A percentile compares a stretch with the other conserved stretches of the same genome.
Evolutionary conservation across 1,140 invertebrate species (phyloP).

Genomic region (Heliconius hewitsoni): DNA sequence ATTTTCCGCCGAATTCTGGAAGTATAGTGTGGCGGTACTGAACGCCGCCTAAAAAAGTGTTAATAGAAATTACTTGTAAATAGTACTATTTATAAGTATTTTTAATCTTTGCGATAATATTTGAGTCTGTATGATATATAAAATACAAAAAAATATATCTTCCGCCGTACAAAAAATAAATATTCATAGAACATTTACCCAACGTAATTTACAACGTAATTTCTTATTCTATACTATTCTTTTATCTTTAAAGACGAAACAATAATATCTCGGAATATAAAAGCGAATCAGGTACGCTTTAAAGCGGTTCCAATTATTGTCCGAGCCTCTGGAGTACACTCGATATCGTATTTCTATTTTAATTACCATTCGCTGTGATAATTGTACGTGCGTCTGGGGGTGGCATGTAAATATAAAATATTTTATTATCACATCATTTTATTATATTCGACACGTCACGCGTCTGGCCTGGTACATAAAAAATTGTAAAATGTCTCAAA

Average conservation of each 20-base stretch:
- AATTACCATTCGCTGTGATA: slow-evolving; percentile 31
- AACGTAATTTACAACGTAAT: too few relatives aligned
- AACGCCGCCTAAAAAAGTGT: too few relatives aligned
- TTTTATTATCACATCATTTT: not conserved
- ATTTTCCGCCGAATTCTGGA: too few relatives aligned
- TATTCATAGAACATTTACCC: not conserved
- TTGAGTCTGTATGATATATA: too few relatives aligned
- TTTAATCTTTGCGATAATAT: too few relatives aligned
- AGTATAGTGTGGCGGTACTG: too few relatives aligned
- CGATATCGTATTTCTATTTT: slow-evolving; percentile 45
- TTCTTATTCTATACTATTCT: not conserved
- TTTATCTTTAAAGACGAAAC: not conserved
- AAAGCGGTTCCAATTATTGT: slow-evolving; percentile 37
- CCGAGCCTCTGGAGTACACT: slow-evolving; percentile 28
- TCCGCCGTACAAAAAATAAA: not conserved
- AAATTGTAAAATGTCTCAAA: too few relatives aligned
- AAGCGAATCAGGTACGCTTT: slow-evolving; percentile 22
- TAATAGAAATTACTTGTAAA: too few relatives aligned
- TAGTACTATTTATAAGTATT: too few relatives aligned
- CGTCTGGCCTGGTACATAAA: too few relatives aligned
- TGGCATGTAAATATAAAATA: not conserved
- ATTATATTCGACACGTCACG: too few relatives aligned
- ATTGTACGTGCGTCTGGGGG: slow-evolving; percentile 13
- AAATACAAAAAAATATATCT: too few relatives aligned
- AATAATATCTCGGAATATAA: slow-evolving; percentile 21